Evolutionary conservation across 2,113 vertebrate genomes (phyloP), one percentile per base, ranked within the genome.

Genomic region (Vicugna pacos): DNA sequence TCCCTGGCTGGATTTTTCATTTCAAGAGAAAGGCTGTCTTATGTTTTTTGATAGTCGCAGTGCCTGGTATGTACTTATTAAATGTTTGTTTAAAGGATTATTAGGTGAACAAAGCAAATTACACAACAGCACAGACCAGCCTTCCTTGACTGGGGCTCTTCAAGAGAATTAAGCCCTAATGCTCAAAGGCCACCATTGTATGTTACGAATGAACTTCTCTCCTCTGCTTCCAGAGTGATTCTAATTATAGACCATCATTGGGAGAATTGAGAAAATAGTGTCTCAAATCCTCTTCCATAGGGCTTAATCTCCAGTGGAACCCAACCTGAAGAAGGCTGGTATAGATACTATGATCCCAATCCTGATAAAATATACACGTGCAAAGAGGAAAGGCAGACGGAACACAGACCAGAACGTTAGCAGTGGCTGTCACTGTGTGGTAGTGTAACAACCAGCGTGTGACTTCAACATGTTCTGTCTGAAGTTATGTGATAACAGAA

Each of bases 71-170:
- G 16, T 35, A 56, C 30, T 95, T 75, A 60, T 72, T 81, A 72
- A 48, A 60, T 95, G 54, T 72, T 89, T 94, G 28, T 69, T 91
- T 91, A 83, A 92, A 95, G 67, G 16, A 54, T 91, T 72, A 54
- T 69, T 72, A 85, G 17, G 28, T 24, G 35, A 79, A 48, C 65
- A 93, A 77, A 91, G 26, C 64, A 73, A 67, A 93, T 89, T 72
- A 42, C 11, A 54, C 15, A 91, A 17, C 12, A 28, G 1, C 67
- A 30, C 2, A n/a, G 30, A 69, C 14, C 20, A 82, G 35, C 46
- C 19, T 84, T 73, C 56, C 22, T n/a, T 26, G 64, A 0, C 11
- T 77, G 50, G 50, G 30, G 82, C 35, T 77, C 12, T 38, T 10
- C 1, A 35, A 15, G 38, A 83, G 67, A 75, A 50, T 32, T 69